Conservation (phyloP, 2,113 vertebrate genomes). For the Orthonyx spaldingii region DNA sequence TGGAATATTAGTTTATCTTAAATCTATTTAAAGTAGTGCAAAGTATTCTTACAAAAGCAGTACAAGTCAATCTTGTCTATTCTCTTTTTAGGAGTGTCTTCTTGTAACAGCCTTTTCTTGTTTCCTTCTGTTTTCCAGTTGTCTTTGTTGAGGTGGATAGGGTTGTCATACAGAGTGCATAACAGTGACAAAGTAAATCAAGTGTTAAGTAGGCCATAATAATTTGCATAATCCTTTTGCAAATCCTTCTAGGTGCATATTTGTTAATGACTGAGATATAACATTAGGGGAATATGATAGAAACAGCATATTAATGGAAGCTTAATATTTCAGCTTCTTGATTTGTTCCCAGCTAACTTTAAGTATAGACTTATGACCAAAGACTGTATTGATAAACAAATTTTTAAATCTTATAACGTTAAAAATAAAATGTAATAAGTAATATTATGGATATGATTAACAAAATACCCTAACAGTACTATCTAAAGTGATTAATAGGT, state of each 20-base stretch:
- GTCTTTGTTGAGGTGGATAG: neutral
- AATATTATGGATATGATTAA: neutral
- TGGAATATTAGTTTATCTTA: neutral
- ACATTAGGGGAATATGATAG: neutral
- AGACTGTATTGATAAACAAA: neutral
- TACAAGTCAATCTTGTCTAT: neutral
- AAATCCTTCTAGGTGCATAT: slow-evolving; percentile 31
- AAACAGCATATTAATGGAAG: neutral
- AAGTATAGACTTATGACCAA: neutral
- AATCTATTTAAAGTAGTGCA: neutral
- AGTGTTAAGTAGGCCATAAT: slow-evolving; percentile 36
- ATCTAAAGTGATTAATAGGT: neutral
- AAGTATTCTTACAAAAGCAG: neutral
- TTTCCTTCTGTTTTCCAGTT: neutral
- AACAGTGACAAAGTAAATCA: slow-evolving; percentile 31
- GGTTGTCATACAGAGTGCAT: neutral
- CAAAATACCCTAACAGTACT: neutral
- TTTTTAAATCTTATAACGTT: neutral
- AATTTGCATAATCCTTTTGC: slow-evolving; percentile 40
- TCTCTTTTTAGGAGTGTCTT: neutral
- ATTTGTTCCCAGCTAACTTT: neutral
- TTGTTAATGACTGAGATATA: slow-evolving; percentile 3
- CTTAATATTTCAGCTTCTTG: neutral
- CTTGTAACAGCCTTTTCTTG: neutral
- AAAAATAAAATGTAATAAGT: neutral